Evolutionary conservation across 2,888 invertebrate genomes (phyloP).

Genomic region (Nesidiocoris tenuis): DNA sequence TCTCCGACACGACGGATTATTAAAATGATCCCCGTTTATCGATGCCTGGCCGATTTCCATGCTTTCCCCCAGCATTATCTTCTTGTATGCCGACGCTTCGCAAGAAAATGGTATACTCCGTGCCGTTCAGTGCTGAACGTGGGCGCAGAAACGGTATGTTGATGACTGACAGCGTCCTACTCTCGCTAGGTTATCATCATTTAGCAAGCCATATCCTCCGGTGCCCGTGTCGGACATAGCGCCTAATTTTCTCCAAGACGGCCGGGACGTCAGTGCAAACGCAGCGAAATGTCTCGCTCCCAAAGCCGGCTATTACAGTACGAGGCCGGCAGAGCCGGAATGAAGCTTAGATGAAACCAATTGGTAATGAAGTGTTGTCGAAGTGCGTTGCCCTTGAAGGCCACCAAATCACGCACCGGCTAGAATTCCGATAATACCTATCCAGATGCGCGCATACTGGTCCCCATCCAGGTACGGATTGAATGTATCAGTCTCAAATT

Average conservation of each 20-base stretch:
- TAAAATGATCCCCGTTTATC: no score
- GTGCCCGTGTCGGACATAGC: not conserved
- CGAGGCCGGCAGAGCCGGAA: not conserved
- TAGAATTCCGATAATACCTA: not conserved
- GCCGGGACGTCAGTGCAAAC: not conserved
- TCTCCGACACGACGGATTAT: no score
- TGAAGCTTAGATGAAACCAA: constrained; percentile 34
- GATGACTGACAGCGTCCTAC: constrained; percentile 18
- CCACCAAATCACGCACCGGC: constrained; percentile 22
- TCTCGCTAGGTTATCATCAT: constrained; percentile 26
- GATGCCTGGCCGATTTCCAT: not conserved
- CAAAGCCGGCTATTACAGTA: constrained; percentile 22
- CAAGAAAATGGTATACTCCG: not conserved
- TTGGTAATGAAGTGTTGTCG: constrained; percentile 37
- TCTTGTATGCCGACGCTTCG: not conserved
- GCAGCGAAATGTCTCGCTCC: not conserved
- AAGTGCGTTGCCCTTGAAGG: constrained; percentile 40
- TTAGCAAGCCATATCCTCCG: constrained; percentile 1
- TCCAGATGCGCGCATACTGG: not conserved
- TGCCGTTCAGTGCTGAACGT: not conserved
- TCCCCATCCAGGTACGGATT: no score
- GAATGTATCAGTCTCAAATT: no score
- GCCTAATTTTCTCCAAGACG: constrained; percentile 17
- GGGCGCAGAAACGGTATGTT: constrained; percentile 9
- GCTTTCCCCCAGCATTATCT: not conserved